Evolutionary conservation across 35 echinoderm and acorn worm genomes (phyloP).

Genomic region (Patiria miniata): DNA sequence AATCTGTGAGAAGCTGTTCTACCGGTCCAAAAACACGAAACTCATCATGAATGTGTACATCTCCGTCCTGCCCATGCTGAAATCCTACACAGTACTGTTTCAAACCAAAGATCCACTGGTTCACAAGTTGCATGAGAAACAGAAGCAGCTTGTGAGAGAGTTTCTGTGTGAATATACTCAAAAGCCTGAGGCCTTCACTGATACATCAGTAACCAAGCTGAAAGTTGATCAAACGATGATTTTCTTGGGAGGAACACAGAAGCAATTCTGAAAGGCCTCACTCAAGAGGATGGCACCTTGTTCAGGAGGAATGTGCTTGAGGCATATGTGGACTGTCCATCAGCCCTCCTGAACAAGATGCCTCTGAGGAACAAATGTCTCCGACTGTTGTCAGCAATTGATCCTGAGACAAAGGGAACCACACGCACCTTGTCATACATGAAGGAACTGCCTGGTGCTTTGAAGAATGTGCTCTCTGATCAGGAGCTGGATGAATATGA

Average conservation of each 20-base stretch:
- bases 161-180: conserved; percentile 11
- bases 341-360: conserved; percentile 12
- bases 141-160: conserved; percentile 21
- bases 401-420: conserved; percentile 21
- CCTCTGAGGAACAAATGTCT: conserved; percentile 24
- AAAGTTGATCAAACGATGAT: neutral
- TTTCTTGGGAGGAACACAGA: neutral
- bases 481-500: neutral
- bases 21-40: neutral
- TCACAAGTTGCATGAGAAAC: conserved; percentile 27
- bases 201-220: neutral
- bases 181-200: neutral
- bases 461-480: neutral
- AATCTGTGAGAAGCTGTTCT: conserved; percentile 46
- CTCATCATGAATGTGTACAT: conserved; percentile 38
- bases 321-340: conserved; percentile 27
- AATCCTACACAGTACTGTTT: conserved; percentile 19
- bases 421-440: conserved; percentile 18
- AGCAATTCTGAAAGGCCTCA: neutral
- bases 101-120: conserved; percentile 12
- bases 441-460: neutral
- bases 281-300: neutral
- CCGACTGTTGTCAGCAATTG: conserved; percentile 11
- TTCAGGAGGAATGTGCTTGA: neutral
- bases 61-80: conserved; percentile 30